phyloP scores from a whole-genome alignment of 2,113 vertebrate species.

The Boulengeromyrus knoepffleri region DNA sequence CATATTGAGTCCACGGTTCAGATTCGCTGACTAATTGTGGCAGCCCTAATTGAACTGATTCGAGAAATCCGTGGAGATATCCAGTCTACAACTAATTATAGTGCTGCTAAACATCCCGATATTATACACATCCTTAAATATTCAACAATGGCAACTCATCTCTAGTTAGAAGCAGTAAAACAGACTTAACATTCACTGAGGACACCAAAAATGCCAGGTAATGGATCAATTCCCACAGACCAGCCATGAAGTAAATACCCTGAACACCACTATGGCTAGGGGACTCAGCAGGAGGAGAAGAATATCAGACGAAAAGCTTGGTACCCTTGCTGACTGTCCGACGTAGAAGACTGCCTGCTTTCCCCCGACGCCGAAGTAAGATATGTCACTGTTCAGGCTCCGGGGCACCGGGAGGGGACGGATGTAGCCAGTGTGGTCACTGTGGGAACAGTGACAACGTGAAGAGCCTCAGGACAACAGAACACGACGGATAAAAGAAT shows the following conservation, averaged over 20 bases:
- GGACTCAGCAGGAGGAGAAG: not conserved
- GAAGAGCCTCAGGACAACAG: not conserved
- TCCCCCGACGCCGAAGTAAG: conserved; percentile 93
- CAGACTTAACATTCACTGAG: not conserved
- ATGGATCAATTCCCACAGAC: not conserved
- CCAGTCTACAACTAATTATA: not conserved
- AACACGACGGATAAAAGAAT: not conserved
- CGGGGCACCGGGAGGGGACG: conserved; percentile 71
- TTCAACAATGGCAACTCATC: not conserved
- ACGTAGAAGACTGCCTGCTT: conserved; percentile 93
- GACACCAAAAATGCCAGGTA: not conserved
- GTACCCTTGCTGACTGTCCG: conserved; percentile 78
- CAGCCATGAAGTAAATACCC: not conserved
- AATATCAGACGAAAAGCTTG: conserved; percentile 26
- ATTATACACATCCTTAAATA: not conserved
- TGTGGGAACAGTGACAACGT: conserved; percentile 31
- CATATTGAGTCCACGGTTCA: no score
- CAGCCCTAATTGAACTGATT: no score
- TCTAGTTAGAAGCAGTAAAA: not conserved
- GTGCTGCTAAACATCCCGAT: not conserved
- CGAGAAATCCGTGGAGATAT: no score
- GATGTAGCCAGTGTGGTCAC: conserved; percentile 70
- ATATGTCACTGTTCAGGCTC: conserved; percentile 94
- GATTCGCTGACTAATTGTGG: no score
- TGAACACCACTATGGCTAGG: not conserved